phyloP scores from a whole-genome alignment of 2,888 invertebrate species.

The Sesia apiformis region DNA sequence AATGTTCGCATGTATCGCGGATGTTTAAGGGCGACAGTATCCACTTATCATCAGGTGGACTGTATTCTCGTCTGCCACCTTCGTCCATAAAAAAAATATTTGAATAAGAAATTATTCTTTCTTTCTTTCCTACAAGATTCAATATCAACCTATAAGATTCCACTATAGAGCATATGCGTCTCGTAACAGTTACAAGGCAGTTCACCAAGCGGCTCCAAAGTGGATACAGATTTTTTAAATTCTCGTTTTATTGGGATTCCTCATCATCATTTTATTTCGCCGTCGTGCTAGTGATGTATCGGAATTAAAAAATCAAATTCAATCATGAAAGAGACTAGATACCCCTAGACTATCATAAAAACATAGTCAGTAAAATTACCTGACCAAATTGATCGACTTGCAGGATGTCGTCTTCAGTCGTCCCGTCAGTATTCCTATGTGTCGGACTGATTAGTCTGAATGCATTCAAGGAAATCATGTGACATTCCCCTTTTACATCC shows the following conservation, averaged over 20 bases:
- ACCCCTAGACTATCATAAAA: not conserved
- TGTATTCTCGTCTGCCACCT: too few species aligned
- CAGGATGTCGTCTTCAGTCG: constrained; percentile 23
- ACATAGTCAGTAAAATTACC: constrained; percentile 15
- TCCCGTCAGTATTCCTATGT: constrained; percentile 14
- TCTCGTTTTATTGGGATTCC: not conserved
- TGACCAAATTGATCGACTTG: constrained; percentile 36
- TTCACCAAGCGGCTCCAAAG: too few species aligned
- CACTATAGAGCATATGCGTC: too few species aligned
- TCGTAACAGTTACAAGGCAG: too few species aligned
- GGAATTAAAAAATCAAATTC: not conserved
- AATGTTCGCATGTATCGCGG: too few species aligned
- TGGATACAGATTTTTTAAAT: not conserved
- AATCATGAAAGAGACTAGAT: not conserved
- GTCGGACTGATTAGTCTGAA: constrained; percentile 19
- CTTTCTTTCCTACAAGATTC: too few species aligned
- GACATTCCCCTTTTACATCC: constrained; percentile 28
- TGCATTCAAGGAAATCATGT: constrained; percentile 27
- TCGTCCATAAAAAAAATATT: too few species aligned
- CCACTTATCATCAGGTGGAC: too few species aligned
- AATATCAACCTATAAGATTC: too few species aligned
- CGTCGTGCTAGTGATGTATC: not conserved
- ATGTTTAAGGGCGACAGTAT: too few species aligned
- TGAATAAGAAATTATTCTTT: too few species aligned
- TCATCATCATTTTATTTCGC: not conserved